phyloP scores from a whole-genome alignment of 2,888 invertebrate genomes.

The Ceramica pisi region DNA sequence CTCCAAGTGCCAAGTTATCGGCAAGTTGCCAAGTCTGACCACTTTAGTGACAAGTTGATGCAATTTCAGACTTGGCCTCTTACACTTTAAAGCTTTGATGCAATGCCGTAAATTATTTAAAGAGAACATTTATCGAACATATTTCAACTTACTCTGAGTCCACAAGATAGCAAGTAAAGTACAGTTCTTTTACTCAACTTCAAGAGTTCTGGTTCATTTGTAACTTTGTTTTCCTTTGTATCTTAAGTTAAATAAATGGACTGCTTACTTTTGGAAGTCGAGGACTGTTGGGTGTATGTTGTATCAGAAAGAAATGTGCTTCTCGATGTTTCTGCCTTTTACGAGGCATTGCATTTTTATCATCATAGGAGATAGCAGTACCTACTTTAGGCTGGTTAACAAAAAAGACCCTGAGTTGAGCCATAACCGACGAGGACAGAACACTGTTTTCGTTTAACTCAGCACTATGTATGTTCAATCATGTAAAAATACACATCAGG shows the following conservation, averaged over 20 bases:
- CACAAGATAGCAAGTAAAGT: slow-evolving; percentile 8
- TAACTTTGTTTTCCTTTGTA: slow-evolving; percentile 1
- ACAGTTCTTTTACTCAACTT: slow-evolving; percentile 6
- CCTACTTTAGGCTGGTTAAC: background rate
- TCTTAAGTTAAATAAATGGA: background rate
- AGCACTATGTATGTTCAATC: slow-evolving; percentile 1
- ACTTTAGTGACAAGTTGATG: slow-evolving; percentile 77
- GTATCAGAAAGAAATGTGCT: background rate
- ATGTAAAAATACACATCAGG: slow-evolving; percentile 11
- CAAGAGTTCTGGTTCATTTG: background rate
- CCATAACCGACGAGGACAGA: background rate
- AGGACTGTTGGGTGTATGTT: background rate
- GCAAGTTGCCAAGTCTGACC: slow-evolving; percentile 79
- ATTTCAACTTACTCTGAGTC: slow-evolving; percentile 34
- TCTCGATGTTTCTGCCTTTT: background rate
- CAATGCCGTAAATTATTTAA: slow-evolving; percentile 69
- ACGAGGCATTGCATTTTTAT: background rate
- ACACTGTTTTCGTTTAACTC: background rate
- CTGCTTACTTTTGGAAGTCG: background rate
- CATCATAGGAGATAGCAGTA: too few species aligned
- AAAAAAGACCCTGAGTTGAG: background rate
- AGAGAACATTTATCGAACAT: slow-evolving; percentile 55
- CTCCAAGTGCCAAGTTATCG: slow-evolving; percentile 67
- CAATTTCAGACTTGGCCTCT: slow-evolving; percentile 70
- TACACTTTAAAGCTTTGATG: slow-evolving; percentile 69